These are phyloP conservation scores for Cremastinae sp. DNA, from an alignment of 2,888 invertebrate genomes.

Conservation along the genomic window DNA sequence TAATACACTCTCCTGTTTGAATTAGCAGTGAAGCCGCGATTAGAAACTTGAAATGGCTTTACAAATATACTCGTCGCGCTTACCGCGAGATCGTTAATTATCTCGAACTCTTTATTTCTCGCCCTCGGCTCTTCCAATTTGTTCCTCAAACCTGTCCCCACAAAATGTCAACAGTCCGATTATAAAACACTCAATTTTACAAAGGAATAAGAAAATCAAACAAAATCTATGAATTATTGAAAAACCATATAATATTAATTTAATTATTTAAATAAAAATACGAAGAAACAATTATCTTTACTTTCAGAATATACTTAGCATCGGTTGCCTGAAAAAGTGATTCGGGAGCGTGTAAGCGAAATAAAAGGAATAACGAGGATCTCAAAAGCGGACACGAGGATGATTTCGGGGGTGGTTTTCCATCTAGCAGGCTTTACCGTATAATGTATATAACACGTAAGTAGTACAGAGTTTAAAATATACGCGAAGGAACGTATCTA, in stretches of 20 bases:
- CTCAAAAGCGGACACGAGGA: slow-evolving; percentile 21
- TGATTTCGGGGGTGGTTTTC: slow-evolving; percentile 24
- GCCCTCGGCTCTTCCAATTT: slow-evolving; percentile 23
- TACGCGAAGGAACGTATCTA: slow-evolving; percentile 22
- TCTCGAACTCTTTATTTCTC: slow-evolving; percentile 52
- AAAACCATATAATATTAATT: too few species aligned
- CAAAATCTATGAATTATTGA: too few species aligned
- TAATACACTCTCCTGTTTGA: slow-evolving; percentile 24
- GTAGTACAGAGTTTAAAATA: slow-evolving; percentile 12
- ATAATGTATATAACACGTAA: slow-evolving; percentile 31
- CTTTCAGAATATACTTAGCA: background rate
- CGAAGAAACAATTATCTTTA: background rate
- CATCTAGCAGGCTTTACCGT: slow-evolving; percentile 23
- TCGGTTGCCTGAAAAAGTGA: background rate
- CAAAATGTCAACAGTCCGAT: background rate
- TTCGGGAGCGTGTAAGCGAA: slow-evolving; percentile 8
- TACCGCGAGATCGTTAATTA: slow-evolving; percentile 74
- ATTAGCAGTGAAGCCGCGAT: slow-evolving; percentile 59
- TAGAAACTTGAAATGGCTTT: slow-evolving; percentile 78
- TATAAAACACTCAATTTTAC: background rate
- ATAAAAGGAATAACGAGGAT: slow-evolving; percentile 37
- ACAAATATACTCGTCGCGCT: slow-evolving; percentile 77
- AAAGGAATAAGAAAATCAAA: background rate
- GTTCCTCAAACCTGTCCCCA: slow-evolving; percentile 44
- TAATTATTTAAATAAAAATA: background rate